A percentile compares a stretch with the other conserved stretches of the same genome.
Evolutionary conservation across 35 echinoderm and acorn worm species (phyloP).

Genomic region (Acanthaster planci): DNA sequence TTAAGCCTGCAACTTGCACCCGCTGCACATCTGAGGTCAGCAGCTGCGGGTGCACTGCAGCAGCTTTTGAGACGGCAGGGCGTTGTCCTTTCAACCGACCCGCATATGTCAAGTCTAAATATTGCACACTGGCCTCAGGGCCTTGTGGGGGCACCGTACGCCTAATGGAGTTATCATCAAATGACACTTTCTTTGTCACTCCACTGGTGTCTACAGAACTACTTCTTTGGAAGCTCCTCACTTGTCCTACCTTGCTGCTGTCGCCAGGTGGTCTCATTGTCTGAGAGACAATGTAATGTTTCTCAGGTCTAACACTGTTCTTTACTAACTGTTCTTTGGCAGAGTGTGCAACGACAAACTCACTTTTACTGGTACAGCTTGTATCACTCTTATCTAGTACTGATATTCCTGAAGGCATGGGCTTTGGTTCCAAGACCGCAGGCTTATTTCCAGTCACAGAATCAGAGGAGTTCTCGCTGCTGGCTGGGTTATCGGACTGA

Average conservation of each 20-base stretch:
- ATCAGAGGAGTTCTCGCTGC: not conserved
- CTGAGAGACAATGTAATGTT: not conserved
- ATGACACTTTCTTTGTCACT: constrained; percentile 19
- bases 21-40: not conserved
- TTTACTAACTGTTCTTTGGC: constrained; percentile 5
- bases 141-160: constrained; percentile 6
- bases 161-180: constrained; percentile 8
- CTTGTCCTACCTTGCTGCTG: constrained; percentile 5
- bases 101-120: constrained; percentile 21
- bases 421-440: not conserved
- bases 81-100: not conserved
- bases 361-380: not conserved
- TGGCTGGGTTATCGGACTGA: not conserved
- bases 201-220: not conserved
- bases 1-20: not conserved
- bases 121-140: constrained; percentile 26
- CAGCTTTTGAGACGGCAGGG: not conserved
- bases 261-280: not conserved
- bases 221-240: constrained; percentile 7
- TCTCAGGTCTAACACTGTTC: constrained; percentile 7
- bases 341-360: not conserved
- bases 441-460: constrained; percentile 2
- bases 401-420: constrained; percentile 9
- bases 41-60: not conserved
- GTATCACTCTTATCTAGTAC: constrained; percentile 5